phyloP scores from a whole-genome alignment of 2,113 vertebrate species.

The Melanostigma gelatinosum region DNA sequence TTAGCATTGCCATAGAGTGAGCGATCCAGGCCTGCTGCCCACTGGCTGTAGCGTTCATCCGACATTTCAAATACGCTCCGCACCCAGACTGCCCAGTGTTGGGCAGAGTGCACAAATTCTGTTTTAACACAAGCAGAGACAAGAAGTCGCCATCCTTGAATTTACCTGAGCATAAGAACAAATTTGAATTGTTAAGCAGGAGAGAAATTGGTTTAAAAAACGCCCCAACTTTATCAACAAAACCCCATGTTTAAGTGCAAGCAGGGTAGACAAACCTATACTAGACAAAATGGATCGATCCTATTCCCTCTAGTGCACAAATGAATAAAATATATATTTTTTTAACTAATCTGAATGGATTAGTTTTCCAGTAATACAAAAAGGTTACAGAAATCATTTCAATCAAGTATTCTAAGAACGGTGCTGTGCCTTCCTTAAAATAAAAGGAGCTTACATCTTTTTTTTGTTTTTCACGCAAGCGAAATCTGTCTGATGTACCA shows the following conservation, averaged over 20 bases:
- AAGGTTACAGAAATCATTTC: not conserved
- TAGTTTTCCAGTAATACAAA: not conserved
- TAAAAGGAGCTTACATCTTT: not conserved
- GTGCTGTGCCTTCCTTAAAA: not conserved
- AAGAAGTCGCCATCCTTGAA: not conserved
- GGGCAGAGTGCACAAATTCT: not conserved
- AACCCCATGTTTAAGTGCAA: not conserved
- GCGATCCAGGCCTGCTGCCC: slow-evolving; percentile 23
- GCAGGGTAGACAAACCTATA: not conserved
- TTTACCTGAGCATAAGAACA: not conserved
- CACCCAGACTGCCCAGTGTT: not conserved
- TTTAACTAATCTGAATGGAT: not conserved
- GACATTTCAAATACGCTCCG: slow-evolving; percentile 33
- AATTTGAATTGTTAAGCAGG: not conserved
- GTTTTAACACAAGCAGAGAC: slow-evolving; percentile 6
- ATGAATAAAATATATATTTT: not conserved
- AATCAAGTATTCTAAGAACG: not conserved
- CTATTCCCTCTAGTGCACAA: not conserved
- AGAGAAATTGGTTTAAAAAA: not conserved
- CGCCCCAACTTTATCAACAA: not conserved
- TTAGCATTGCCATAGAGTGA: slow-evolving; percentile 37
- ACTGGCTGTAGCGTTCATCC: slow-evolving; percentile 20
- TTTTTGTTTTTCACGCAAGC: not conserved
- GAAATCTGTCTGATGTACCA: slow-evolving; percentile 5
- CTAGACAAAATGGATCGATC: not conserved